phyloP scores from a whole-genome alignment of 2,888 invertebrate species.

The Punctoribates punctum region DNA sequence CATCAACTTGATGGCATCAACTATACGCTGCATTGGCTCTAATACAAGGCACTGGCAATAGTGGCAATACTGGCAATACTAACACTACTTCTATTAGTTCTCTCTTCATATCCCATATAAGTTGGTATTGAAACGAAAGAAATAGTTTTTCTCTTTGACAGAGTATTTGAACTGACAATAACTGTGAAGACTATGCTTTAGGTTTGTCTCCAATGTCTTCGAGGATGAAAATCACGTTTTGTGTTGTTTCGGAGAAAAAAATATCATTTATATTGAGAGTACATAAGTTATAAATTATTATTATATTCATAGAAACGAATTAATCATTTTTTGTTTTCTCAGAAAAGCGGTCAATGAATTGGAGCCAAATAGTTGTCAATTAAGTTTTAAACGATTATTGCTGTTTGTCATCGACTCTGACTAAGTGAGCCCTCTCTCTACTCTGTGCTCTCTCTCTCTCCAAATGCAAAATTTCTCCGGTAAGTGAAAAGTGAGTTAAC shows the following conservation, averaged over 20 bases:
- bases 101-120: conserved; percentile 23
- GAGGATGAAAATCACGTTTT: conserved; percentile 6
- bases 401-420: not conserved
- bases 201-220: conserved; percentile 4
- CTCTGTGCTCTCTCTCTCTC: not conserved
- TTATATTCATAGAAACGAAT: conserved; percentile 26
- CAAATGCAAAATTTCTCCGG: conserved; percentile 17
- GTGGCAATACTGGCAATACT: not conserved
- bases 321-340: not conserved
- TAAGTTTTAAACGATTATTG: conserved; percentile 8
- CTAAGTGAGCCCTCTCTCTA: not conserved
- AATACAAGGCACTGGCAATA: not conserved
- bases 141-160: conserved; percentile 19
- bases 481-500: conserved; percentile 22
- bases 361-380: conserved; percentile 25
- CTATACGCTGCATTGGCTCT: conserved; percentile 27
- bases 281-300: conserved; percentile 19
- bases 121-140: conserved; percentile 6
- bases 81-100: not conserved
- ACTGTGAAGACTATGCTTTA: not conserved
- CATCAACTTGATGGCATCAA: conserved; percentile 8
- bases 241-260: not conserved
- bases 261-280: not conserved
- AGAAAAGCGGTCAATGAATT: conserved; percentile 23
- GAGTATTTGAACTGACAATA: conserved; percentile 12